phyloP scores from a whole-genome alignment of 2,888 invertebrate genomes.

The Perdita meconis region DNA sequence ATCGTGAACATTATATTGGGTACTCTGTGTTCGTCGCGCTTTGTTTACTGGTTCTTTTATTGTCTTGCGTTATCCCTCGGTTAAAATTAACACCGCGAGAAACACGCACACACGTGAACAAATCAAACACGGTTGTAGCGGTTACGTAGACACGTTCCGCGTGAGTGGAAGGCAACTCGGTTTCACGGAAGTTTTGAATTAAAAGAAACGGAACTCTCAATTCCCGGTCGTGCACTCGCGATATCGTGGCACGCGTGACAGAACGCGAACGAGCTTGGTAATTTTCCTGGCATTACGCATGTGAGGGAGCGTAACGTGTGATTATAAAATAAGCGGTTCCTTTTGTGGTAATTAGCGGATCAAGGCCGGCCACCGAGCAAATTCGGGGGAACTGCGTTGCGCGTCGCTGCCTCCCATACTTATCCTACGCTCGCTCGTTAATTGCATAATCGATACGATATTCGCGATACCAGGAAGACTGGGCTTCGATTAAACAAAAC shows the following conservation, averaged over 20 bases:
- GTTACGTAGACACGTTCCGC: slow-evolving; percentile 7
- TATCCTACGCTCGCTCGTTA: background rate
- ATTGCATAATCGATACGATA: slow-evolving; percentile 1
- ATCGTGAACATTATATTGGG: too few relatives aligned
- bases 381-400: slow-evolving; percentile 74
- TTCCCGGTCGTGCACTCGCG: slow-evolving; percentile 65
- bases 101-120: background rate
- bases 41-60: too few relatives aligned
- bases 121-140: background rate
- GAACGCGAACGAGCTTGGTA: slow-evolving; percentile 62
- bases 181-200: slow-evolving; percentile 71
- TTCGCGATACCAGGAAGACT: too few relatives aligned
- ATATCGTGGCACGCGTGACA: slow-evolving; percentile 67
- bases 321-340: slow-evolving; percentile 83
- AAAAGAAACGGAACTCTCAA: slow-evolving; percentile 73
- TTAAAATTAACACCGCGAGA: background rate
- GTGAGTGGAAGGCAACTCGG: slow-evolving; percentile 27
- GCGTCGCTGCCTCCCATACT: background rate
- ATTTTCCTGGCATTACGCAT: slow-evolving; percentile 78
- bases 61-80: too few relatives aligned
- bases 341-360: slow-evolving; percentile 82
- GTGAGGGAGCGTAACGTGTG: slow-evolving; percentile 76
- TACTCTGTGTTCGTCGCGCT: too few relatives aligned
- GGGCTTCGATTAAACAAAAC: too few relatives aligned
- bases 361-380: slow-evolving; percentile 75